Percentiles rank a stretch among this genome's conserved stretches.
These are phyloP conservation scores for Chrysotoxum bicinctum DNA, from an alignment of 2,888 invertebrate genomes.

Conservation along the genomic window DNA sequence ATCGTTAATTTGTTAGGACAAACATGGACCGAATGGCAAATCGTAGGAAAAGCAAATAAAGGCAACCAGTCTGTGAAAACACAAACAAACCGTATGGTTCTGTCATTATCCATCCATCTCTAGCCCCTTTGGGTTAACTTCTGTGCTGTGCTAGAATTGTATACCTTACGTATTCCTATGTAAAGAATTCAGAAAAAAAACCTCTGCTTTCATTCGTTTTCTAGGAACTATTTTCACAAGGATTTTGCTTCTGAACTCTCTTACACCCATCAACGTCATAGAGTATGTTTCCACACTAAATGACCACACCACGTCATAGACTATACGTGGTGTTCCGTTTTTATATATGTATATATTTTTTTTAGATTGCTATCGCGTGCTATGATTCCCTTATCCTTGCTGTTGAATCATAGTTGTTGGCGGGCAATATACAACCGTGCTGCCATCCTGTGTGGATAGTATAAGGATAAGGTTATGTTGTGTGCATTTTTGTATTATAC, in stretches of 20 bases:
- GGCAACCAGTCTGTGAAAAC: neutral
- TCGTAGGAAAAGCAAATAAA: conserved; percentile 1
- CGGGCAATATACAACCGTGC: conserved; percentile 2
- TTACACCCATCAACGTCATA: too few relatives aligned
- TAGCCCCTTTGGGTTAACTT: neutral
- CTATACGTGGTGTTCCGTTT: neutral
- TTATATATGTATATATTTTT: neutral
- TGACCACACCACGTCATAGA: conserved; percentile 10
- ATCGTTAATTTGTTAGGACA: conserved; percentile 16
- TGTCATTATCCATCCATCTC: conserved; percentile 9
- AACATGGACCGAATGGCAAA: conserved; percentile 4
- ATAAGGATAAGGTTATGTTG: neutral
- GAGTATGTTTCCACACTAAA: neutral
- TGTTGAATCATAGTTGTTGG: conserved; percentile 4
- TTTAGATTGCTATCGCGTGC: conserved; percentile 30
- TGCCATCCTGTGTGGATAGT: conserved; percentile 10
- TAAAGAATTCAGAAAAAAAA: neutral
- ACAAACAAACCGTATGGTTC: conserved; percentile 19
- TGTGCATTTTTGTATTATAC: neutral
- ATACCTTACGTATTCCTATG: neutral
- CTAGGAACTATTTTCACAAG: neutral
- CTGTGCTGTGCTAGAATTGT: neutral
- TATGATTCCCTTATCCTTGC: conserved; percentile 16
- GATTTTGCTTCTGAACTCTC: neutral
- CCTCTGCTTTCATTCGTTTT: neutral